Conservation (phyloP, 2,888 invertebrate genomes). For the Cantharis lateralis region DNA sequence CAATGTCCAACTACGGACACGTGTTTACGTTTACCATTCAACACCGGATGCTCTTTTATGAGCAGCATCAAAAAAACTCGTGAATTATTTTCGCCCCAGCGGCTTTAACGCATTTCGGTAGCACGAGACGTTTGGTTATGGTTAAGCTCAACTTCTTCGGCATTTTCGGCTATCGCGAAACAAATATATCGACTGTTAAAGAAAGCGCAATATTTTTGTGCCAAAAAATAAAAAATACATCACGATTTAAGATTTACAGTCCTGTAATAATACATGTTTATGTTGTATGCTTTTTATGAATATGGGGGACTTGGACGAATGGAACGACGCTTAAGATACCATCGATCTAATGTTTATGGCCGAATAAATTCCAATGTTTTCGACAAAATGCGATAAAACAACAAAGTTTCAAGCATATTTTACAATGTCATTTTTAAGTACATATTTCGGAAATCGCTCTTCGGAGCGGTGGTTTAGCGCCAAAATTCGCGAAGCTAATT, state of each 20-base stretch:
- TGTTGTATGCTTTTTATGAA: constrained; percentile 27
- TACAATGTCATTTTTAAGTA: not conserved
- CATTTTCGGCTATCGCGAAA: constrained; percentile 6
- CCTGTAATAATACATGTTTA: constrained; percentile 32
- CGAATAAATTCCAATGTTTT: not conserved
- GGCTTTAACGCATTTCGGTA: constrained; percentile 26
- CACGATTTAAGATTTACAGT: constrained; percentile 30
- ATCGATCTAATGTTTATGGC: not conserved
- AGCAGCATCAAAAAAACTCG: constrained; percentile 39
- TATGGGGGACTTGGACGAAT: constrained; percentile 9
- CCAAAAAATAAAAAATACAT: constrained; percentile 25
- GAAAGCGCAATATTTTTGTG: constrained; percentile 16
- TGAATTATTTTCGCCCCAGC: constrained; percentile 42
- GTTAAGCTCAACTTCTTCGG: constrained; percentile 6
- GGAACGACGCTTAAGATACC: constrained; percentile 5
- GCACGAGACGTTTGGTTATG: constrained; percentile 8
- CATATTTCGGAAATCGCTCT: not conserved
- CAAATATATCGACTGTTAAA: constrained; percentile 11
- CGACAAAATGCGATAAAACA: not conserved
- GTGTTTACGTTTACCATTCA: constrained; percentile 43
- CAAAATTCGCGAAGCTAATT: not conserved
- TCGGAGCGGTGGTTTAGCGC: not conserved
- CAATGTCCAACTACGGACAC: constrained; percentile 30
- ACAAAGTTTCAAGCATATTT: not conserved
- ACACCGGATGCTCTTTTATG: constrained; percentile 45